Conservation (phyloP, 2,113 vertebrate genomes). For the Menidia beryllina region DNA sequence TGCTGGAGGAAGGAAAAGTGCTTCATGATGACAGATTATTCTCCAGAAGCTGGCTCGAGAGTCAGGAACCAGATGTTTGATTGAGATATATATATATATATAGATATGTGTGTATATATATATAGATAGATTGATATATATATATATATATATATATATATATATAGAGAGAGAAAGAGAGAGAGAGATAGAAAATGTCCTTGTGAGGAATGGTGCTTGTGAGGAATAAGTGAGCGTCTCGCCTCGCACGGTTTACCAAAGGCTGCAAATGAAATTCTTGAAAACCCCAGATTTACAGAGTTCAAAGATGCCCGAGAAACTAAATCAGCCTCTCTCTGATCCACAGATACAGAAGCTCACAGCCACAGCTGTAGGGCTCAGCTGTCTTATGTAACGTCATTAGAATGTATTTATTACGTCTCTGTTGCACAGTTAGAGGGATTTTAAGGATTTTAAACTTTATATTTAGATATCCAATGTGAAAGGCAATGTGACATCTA, state of each 20-base stretch:
- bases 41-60: slow-evolving; percentile 13
- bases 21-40: slow-evolving; percentile 49
- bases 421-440: slow-evolving; percentile 62
- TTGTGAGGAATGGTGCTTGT: no score
- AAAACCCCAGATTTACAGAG: slow-evolving; percentile 57
- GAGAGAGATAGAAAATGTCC: no score
- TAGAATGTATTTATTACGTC: slow-evolving; percentile 70
- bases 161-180: no score
- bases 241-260: background rate
- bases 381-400: slow-evolving; percentile 73
- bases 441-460: no score
- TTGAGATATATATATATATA: background rate
- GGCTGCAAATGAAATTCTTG: slow-evolving; percentile 55
- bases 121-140: no score
- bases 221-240: slow-evolving; percentile 13
- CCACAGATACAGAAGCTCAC: slow-evolving; percentile 30
- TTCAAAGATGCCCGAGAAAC: slow-evolving; percentile 28
- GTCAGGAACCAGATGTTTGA: slow-evolving; percentile 40
- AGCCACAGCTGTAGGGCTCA: slow-evolving; percentile 60
- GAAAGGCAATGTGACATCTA: background rate
- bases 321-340: slow-evolving; percentile 55
- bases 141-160: no score
- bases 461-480: no score
- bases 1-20: slow-evolving; percentile 51
- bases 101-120: slow-evolving; percentile 13